These are phyloP conservation scores for Galerucella calmariensis DNA, from an alignment of 2,888 invertebrate species.

Conservation along the genomic window DNA sequence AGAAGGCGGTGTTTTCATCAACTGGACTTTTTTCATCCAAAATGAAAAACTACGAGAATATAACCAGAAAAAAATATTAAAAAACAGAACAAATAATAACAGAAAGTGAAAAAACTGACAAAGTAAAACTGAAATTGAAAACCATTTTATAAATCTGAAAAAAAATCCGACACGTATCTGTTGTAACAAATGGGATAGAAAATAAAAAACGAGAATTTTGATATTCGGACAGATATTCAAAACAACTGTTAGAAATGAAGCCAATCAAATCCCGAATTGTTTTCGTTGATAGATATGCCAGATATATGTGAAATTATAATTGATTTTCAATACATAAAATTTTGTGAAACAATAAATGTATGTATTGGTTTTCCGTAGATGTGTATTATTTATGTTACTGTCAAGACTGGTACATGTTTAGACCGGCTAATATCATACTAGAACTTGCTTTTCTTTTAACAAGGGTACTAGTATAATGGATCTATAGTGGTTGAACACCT, in stretches of 20 bases:
- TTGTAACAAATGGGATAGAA: conserved; percentile 25
- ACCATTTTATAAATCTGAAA: conserved; percentile 19
- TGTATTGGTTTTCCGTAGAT: background rate
- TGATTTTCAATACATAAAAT: conserved; percentile 30
- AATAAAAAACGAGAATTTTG: conserved; percentile 22
- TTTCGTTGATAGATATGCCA: conserved; percentile 32
- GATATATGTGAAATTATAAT: conserved; percentile 35
- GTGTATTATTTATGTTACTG: background rate
- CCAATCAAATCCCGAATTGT: conserved; percentile 37
- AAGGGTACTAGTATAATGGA: no score
- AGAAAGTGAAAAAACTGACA: background rate
- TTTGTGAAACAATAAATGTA: background rate
- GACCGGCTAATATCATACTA: background rate
- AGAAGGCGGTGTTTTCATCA: no score
- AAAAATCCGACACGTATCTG: conserved; percentile 17
- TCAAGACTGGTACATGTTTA: background rate
- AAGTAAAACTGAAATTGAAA: conserved; percentile 22
- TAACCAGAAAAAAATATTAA: background rate
- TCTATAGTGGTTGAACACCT: no score
- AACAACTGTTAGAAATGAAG: conserved; percentile 33
- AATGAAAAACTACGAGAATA: no score
- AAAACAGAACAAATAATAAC: background rate
- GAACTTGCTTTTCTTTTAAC: no score
- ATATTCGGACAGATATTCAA: conserved; percentile 34
- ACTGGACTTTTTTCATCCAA: no score